These are phyloP conservation scores for Anodontia alba DNA, from an alignment of 2,888 invertebrate species.

Conservation along the genomic window DNA sequence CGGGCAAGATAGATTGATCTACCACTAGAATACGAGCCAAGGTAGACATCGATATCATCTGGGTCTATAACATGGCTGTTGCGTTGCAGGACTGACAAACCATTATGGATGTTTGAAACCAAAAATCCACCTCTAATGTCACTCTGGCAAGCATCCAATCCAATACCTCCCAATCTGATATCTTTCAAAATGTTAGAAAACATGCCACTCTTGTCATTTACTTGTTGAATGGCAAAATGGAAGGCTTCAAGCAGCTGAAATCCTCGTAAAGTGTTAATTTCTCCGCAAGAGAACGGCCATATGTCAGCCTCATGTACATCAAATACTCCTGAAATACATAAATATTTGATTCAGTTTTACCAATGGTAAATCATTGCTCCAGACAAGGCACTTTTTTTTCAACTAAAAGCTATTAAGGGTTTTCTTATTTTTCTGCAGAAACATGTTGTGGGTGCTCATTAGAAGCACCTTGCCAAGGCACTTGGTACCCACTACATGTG, in stretches of 20 bases:
- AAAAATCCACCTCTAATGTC: conserved; percentile 75
- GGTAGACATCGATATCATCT: conserved; percentile 75
- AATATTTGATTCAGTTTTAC: too few species aligned
- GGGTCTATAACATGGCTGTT: conserved; percentile 69
- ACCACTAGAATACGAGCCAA: conserved; percentile 76
- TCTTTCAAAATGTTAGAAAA: conserved; percentile 75
- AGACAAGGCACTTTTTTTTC: too few species aligned
- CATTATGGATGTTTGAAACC: conserved; percentile 81
- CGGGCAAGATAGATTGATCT: conserved; percentile 75
- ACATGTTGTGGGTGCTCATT: too few species aligned
- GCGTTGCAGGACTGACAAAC: conserved; percentile 62
- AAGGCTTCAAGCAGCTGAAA: conserved; percentile 82
- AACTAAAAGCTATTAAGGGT: too few species aligned
- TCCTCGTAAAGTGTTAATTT: conserved; percentile 77
- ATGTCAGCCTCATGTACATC: conserved; percentile 77
- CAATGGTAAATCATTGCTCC: too few species aligned
- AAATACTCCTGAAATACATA: conserved; percentile 76
- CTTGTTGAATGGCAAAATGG: conserved; percentile 79
- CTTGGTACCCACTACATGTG: too few species aligned
- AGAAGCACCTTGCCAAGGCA: too few species aligned
- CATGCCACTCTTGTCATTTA: conserved; percentile 79
- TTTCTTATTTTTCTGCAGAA: too few species aligned
- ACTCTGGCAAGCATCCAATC: conserved; percentile 80
- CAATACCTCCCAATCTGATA: conserved; percentile 78
- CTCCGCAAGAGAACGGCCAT: conserved; percentile 78